Conservation (phyloP, 2,797 vertebrate species). For the Amphiprion clarkii region DNA sequence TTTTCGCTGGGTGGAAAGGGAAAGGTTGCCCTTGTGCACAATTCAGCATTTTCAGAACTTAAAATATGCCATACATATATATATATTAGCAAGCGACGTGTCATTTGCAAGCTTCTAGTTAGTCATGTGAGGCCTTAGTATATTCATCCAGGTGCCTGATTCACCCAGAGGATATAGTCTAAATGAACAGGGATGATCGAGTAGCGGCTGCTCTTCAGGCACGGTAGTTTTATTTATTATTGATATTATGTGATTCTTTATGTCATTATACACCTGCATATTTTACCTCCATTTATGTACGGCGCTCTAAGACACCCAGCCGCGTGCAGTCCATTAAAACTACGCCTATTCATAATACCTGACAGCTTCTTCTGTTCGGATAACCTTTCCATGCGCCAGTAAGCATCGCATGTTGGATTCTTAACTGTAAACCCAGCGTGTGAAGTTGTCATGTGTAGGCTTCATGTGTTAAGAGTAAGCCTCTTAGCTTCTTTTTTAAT, state of each 20-base stretch:
- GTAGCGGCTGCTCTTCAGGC: too few relatives aligned
- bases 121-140: conserved; percentile 18
- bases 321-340: background rate
- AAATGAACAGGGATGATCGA: conserved; percentile 10
- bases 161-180: background rate
- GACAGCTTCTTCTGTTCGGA: background rate
- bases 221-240: background rate
- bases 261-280: background rate
- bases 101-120: conserved; percentile 16
- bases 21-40: conserved; percentile 58
- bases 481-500: too few relatives aligned
- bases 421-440: too few relatives aligned
- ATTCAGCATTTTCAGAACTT: conserved; percentile 66
- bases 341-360: background rate
- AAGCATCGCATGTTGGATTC: background rate
- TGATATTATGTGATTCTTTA: background rate
- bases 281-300: background rate
- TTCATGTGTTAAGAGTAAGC: too few relatives aligned
- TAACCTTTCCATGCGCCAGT: background rate
- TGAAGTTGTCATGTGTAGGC: too few relatives aligned
- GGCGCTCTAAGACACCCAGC: too few relatives aligned
- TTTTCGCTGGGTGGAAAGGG: conserved; percentile 51
- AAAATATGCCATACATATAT: conserved; percentile 35
- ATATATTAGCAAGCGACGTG: conserved; percentile 9
- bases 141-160: conserved; percentile 11